Conservation (phyloP, 2,113 vertebrate species). For the Oxyruncus cristatus region DNA sequence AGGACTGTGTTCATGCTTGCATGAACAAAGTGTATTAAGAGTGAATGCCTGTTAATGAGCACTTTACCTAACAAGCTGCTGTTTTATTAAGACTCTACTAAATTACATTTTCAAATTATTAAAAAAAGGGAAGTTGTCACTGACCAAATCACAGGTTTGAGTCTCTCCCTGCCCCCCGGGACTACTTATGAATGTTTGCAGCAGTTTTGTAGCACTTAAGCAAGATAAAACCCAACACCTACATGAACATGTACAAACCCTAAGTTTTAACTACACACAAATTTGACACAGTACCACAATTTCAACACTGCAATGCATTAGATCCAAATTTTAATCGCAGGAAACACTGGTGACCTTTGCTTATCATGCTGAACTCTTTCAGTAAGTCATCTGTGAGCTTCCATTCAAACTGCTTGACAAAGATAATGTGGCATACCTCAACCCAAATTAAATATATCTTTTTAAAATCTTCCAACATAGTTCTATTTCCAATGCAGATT, state of each 20-base stretch:
- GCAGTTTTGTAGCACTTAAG: background rate
- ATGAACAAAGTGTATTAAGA: background rate
- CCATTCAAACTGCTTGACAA: background rate
- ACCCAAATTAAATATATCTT: accelerated
- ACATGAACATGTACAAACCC: background rate
- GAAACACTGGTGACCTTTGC: background rate
- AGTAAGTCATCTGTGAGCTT: background rate
- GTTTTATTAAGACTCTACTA: background rate
- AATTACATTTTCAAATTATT: background rate
- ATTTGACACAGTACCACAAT: background rate
- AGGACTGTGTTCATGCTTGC: background rate
- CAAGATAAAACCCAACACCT: background rate
- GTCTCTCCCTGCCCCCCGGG: background rate
- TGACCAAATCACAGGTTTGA: background rate
- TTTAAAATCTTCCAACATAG: background rate
- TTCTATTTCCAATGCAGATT: background rate
- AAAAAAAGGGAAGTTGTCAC: background rate
- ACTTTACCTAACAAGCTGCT: accelerated
- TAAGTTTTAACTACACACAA: background rate
- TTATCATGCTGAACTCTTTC: background rate
- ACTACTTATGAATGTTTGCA: background rate
- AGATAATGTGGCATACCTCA: background rate
- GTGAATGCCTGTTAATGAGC: background rate
- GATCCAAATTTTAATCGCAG: background rate
- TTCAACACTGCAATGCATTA: background rate